Evolutionary conservation across 2,888 invertebrate species (phyloP), one percentile per base, ranked within the genome.

Genomic region (Brachycybe producta): DNA sequence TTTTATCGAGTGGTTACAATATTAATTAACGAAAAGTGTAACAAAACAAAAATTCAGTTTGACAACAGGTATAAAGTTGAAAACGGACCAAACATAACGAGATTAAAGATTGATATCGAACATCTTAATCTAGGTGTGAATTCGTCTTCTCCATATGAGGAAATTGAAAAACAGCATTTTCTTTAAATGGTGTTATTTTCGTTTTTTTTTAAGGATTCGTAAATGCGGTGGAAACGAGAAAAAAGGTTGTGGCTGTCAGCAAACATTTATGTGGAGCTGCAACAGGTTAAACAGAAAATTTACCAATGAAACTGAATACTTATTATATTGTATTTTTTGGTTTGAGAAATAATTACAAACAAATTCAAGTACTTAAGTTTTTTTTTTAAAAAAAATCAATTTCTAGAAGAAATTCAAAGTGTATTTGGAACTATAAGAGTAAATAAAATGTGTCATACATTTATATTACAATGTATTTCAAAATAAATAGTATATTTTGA

Each of bases 211-310:
- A 8, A 47, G 36, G 15, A 24, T 21, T 30, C 43, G 36, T 49
- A 52, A 8, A 17, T 47, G 8, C 40, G 44, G 19, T 53, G 45
- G 23, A 58, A 21, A 44, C 17, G 7, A 8, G 32, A 2, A 28
- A 44, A 32, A 19, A 28, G 11, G 32, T 75, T 30, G 73, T 84
- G 39, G 87, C 80, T 0, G 69, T 86, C 21, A 84, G 88, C 2
- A 92, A 91, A 67, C 91, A 91, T 67, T 73, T 91, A 35, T 91
- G 91, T 67, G 91, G 91, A 0, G 79, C 75, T 26, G 91, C 90
- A 32, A 90, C 88, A 48, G 84, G 83, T 83, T 62, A 53, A 48
- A 39, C 21, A 13, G 27, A 21, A 2, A 19, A 43, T 42, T 17
- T 13, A 42, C 23, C 13, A 8, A 17, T 11, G 27, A 17, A 42